phyloP scores from a whole-genome alignment of 2,888 invertebrate species.

The Stictocephala bisonia region DNA sequence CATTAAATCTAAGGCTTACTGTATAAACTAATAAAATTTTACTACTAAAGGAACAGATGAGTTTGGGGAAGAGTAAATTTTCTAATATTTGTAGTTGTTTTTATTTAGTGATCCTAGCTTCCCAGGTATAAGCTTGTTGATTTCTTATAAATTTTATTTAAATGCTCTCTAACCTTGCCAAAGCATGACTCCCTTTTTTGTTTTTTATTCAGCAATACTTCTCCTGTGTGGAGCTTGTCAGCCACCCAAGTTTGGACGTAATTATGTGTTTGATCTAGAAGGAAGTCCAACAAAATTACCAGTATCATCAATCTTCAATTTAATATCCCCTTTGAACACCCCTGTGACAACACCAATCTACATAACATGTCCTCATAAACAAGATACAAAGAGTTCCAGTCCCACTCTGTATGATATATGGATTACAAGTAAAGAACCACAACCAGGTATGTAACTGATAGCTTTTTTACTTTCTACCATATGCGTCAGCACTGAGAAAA shows the following conservation, averaged over 20 bases:
- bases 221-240: conserved; percentile 55
- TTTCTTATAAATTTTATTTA: no score
- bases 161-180: no score
- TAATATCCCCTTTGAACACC: conserved; percentile 60
- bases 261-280: conserved; percentile 60
- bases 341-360: conserved; percentile 56
- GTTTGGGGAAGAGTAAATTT: no score
- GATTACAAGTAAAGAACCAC: conserved; percentile 59
- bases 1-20: no score
- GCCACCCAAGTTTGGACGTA: conserved; percentile 59
- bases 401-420: conserved; percentile 61
- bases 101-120: no score
- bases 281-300: conserved; percentile 59
- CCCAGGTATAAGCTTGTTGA: no score
- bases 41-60: no score
- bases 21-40: no score
- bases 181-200: no score
- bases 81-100: no score
- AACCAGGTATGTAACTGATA: conserved; percentile 58
- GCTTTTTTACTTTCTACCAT: no score
- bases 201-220: conserved; percentile 59
- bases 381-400: conserved; percentile 10
- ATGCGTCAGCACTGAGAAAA: no score
- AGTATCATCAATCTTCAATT: conserved; percentile 56
- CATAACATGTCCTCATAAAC: conserved; percentile 58